Base-by-base conservation (phyloP, 53 echinoderm and acorn worm species). In the Temnopleurus reevesii region DNA sequence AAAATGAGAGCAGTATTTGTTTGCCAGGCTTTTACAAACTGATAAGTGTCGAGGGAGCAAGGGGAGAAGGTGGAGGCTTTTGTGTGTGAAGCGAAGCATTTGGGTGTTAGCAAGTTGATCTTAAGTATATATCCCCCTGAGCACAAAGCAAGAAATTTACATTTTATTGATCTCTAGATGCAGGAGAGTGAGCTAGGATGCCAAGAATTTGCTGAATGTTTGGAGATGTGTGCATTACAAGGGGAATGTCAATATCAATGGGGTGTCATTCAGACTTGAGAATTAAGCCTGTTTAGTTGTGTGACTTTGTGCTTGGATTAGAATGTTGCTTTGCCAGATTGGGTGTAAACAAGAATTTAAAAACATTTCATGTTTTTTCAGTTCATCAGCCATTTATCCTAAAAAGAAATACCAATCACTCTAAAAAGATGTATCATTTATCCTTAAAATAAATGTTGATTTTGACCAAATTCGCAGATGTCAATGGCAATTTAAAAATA, bases 151-250 rank as follows among this genome's bases (percentile, higher is more conserved):
- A 79, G 79, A 79, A 46, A 79, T 79, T 79, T 79, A 79, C 79
- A 79, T 79, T 79, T 79, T 49, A 79, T 79, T 79, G 79, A 79
- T 79, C 49, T 28, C 79, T 49, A 23, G 49, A 28, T 79, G 51
- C 49, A 46, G 41, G 71, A 15, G 21, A 71, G 71, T 71, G 71
- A 38, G n/a, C n/a, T n/a, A 71, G 71, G 41, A 41, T n/a, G 71
- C 36, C 21, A 71, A 71, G 71, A 71, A 71, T 71, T 36, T 41
- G 36, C 41, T n/a, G 71, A 71, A 71, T 71, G 71, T 71, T 41
- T 71, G 43, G n/a, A 41, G 71, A 71, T 71, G 71, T 71, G 49
- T 79, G 79, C 79, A 79, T 49, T 47, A 79, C 49, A 30, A 29
- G 79, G 46, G 46, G 79, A 28, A 79, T 79, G 79, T 79, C 28